A percentile compares a stretch with the other conserved stretches of the same genome.
Conservation (phyloP, 2,797 vertebrate genomes). For the Spinibarbus caldwelli region DNA sequence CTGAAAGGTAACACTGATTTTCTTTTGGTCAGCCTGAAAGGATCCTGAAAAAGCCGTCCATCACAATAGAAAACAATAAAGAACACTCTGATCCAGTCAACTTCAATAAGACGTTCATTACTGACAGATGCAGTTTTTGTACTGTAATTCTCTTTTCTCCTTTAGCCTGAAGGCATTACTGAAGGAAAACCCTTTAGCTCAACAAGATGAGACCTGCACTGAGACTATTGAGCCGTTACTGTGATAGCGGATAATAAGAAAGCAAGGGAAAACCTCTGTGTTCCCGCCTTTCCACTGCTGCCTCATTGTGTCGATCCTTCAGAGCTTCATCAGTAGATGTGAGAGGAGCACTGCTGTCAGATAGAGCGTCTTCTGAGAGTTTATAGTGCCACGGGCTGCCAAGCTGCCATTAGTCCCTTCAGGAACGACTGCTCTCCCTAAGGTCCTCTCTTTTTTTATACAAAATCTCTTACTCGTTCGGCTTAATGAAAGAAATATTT, state of each 20-base stretch:
- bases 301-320: slow-evolving; percentile 26
- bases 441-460: background rate
- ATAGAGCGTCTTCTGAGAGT: background rate
- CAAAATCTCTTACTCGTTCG: background rate
- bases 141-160: background rate
- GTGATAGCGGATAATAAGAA: slow-evolving; percentile 33
- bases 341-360: background rate
- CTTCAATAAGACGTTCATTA: background rate
- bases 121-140: slow-evolving; percentile 2
- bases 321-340: slow-evolving; percentile 39
- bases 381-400: background rate
- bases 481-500: slow-evolving; percentile 3
- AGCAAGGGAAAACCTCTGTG: background rate
- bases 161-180: background rate
- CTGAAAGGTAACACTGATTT: too few species aligned
- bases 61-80: too few species aligned
- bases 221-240: slow-evolving; percentile 30
- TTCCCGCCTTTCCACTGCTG: background rate
- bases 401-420: background rate
- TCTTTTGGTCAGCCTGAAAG: too few species aligned
- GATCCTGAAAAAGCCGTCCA: too few species aligned
- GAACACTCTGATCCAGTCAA: background rate
- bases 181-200: slow-evolving; percentile 13
- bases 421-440: background rate
- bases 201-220: slow-evolving; percentile 12